Evolutionary conservation across 2,113 vertebrate species (phyloP).

Genomic region (Phycodurus eques): DNA sequence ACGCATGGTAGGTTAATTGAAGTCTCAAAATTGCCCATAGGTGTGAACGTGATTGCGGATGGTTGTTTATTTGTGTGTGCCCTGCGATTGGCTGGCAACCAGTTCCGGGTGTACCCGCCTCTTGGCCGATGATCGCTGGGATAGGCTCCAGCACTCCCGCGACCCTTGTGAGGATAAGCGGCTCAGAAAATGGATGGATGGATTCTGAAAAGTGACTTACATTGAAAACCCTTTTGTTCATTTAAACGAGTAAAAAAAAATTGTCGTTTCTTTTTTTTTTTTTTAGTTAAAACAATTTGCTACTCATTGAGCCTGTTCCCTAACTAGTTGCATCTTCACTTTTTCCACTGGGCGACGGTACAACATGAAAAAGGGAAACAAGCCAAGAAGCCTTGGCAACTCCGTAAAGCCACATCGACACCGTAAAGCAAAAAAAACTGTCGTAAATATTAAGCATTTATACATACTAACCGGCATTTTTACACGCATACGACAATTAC

Average conservation of each 20-base stretch:
- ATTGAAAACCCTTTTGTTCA: not conserved
- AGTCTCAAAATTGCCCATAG: no score
- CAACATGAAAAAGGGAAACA: not conserved
- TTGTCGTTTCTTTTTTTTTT: not conserved
- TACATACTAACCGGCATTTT: not conserved
- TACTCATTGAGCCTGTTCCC: no score
- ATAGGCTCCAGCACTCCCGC: no score
- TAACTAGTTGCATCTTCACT: not conserved
- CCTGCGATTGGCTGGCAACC: no score
- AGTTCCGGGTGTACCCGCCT: no score
- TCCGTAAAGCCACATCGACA: slow-evolving; percentile 1
- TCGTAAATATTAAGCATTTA: not conserved
- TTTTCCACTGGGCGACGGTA: not conserved
- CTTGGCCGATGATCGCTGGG: no score
- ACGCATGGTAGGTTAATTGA: no score
- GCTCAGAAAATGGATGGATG: no score
- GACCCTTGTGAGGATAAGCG: no score
- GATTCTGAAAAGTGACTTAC: not conserved
- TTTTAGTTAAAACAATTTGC: not conserved
- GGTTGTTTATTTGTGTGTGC: no score
- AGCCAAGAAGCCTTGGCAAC: not conserved
- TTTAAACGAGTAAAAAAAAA: not conserved
- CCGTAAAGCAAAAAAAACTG: not conserved
- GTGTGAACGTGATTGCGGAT: no score
- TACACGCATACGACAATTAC: not conserved